These are phyloP conservation scores for Grus americana DNA, from an alignment of 2,113 vertebrate genomes.

Conservation along the genomic window DNA sequence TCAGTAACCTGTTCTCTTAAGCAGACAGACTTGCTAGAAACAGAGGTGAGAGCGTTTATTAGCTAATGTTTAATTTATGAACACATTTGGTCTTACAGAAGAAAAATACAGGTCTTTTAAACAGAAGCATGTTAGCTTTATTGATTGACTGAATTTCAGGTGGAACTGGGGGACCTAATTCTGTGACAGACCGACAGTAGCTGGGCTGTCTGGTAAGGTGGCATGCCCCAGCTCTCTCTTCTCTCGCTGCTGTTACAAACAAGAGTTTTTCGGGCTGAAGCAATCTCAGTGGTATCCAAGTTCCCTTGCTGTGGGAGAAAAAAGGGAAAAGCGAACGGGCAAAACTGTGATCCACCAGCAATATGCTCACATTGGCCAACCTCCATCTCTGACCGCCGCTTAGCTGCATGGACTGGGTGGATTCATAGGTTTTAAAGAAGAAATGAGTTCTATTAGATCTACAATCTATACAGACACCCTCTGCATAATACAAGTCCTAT, in stretches of 20 bases:
- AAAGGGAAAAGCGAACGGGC: background rate
- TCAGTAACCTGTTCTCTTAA: background rate
- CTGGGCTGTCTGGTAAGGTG: background rate
- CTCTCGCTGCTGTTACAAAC: background rate
- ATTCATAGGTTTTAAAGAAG: background rate
- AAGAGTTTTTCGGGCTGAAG: background rate
- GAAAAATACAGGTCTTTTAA: background rate
- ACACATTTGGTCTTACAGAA: background rate
- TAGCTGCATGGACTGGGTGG: background rate
- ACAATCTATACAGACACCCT: background rate
- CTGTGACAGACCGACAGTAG: background rate
- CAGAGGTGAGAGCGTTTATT: background rate
- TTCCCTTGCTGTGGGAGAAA: background rate
- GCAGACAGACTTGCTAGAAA: background rate
- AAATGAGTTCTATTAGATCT: background rate
- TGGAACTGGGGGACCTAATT: background rate
- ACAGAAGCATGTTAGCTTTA: background rate
- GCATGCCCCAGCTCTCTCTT: background rate
- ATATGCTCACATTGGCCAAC: background rate
- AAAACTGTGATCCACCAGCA: background rate
- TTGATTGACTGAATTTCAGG: background rate
- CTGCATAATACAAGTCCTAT: background rate
- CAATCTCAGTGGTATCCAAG: background rate
- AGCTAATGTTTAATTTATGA: constrained; percentile 5
- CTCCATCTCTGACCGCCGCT: background rate